A percentile compares a stretch with the other conserved stretches of the same genome.
Evolutionary conservation across 1,140 invertebrate genomes (phyloP).

Genomic region (Trigoniulus corallinus): DNA sequence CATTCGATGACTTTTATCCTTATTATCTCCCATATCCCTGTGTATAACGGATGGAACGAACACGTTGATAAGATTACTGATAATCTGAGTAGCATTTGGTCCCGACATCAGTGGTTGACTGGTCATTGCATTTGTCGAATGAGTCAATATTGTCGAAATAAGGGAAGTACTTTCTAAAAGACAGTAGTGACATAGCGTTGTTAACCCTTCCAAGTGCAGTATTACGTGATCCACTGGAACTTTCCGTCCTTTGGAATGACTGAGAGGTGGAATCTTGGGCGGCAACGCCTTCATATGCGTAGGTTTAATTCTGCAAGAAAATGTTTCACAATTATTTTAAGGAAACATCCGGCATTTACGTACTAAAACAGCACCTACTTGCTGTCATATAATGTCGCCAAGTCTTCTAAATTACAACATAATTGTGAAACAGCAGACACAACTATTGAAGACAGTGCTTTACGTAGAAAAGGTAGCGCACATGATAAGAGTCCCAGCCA

Average conservation of each 20-base stretch:
- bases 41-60: slow-evolving; percentile 39
- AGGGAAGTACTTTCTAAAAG: slow-evolving; percentile 49
- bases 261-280: slow-evolving; percentile 5
- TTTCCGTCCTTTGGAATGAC: slow-evolving; percentile 11
- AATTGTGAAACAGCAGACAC: slow-evolving; percentile 63
- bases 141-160: slow-evolving; percentile 34
- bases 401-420: slow-evolving; percentile 60
- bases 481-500: slow-evolving; percentile 65
- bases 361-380: not conserved
- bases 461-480: slow-evolving; percentile 52
- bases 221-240: slow-evolving; percentile 60
- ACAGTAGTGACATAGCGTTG: slow-evolving; percentile 69
- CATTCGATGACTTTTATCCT: slow-evolving; percentile 12
- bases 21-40: slow-evolving; percentile 17
- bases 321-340: not conserved
- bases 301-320: not conserved
- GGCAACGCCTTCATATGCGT: not conserved
- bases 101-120: slow-evolving; percentile 27
- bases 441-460: slow-evolving; percentile 53
- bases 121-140: slow-evolving; percentile 30
- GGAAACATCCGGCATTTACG: not conserved
- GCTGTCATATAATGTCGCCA: slow-evolving; percentile 32
- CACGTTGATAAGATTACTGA: slow-evolving; percentile 66
- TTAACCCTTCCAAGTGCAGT: slow-evolving; percentile 61
- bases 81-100: slow-evolving; percentile 45